A percentile compares a stretch with the other conserved stretches of the same genome.
These are phyloP conservation scores for Dromococcyx pavoninus DNA, from an alignment of 2,797 vertebrate genomes.

Conservation along the genomic window DNA sequence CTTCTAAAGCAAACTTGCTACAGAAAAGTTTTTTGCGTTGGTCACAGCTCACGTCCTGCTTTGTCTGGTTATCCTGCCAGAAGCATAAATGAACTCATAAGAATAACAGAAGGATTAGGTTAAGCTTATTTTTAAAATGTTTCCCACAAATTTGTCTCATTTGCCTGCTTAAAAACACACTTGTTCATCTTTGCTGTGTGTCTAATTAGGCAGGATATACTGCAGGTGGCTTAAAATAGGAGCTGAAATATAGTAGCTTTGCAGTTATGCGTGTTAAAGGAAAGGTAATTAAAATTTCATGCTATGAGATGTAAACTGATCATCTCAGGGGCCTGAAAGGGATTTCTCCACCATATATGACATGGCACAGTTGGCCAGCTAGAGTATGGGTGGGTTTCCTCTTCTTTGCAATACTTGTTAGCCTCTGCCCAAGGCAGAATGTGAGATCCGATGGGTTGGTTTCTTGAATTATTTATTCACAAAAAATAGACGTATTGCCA, in stretches of 20 bases:
- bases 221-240: conserved; percentile 51
- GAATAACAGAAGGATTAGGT: conserved; percentile 57
- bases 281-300: conserved; percentile 58
- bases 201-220: conserved; percentile 42
- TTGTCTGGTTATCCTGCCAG: conserved; percentile 55
- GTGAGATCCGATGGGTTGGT: not conserved
- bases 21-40: not conserved
- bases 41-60: conserved; percentile 25
- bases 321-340: conserved; percentile 10
- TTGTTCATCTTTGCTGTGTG: conserved; percentile 10
- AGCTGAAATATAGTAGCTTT: conserved; percentile 28
- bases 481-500: not conserved
- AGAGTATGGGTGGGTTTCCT: not conserved
- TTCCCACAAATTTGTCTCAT: conserved; percentile 49
- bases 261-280: conserved; percentile 29
- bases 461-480: conserved; percentile 35
- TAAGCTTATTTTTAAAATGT: conserved; percentile 51
- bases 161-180: conserved; percentile 54
- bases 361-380: not conserved
- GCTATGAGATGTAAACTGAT: conserved; percentile 33
- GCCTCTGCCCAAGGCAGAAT: not conserved
- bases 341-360: not conserved
- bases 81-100: conserved; percentile 56
- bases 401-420: not conserved
- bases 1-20: conserved; percentile 9